A percentile compares a stretch with the other conserved stretches of the same genome.
Evolutionary conservation across 2,797 vertebrate species (phyloP).

Genomic region (Phoebastria nigripes): DNA sequence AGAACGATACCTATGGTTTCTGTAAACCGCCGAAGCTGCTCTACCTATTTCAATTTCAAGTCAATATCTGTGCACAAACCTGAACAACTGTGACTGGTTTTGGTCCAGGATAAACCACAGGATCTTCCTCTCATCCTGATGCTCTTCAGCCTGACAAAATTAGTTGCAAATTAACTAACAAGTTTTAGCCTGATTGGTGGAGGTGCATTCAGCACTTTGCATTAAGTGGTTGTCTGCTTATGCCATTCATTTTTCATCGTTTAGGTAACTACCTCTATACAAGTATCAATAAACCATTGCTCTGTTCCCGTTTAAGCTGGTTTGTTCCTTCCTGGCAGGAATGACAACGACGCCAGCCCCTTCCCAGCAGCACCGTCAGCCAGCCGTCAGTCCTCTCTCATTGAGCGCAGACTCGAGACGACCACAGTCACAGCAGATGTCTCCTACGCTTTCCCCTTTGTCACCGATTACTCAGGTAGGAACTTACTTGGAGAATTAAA

Average conservation of each 20-base stretch:
- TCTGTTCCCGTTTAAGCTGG: accelerated
- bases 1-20: accelerated
- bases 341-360: slow-evolving; percentile 82
- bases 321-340: slow-evolving; percentile 64
- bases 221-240: background rate
- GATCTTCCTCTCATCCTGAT: background rate
- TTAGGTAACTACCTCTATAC: accelerated
- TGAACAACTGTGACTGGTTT: background rate
- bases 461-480: slow-evolving; percentile 89
- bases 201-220: accelerated
- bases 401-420: slow-evolving; percentile 85
- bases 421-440: slow-evolving; percentile 83
- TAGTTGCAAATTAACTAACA: background rate
- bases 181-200: background rate
- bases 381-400: slow-evolving; percentile 82
- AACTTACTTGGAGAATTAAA: accelerated
- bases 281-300: accelerated
- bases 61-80: background rate
- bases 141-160: background rate
- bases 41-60: background rate
- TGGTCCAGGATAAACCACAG: background rate
- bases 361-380: slow-evolving; percentile 81
- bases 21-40: background rate
- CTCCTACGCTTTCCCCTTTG: slow-evolving; percentile 86
- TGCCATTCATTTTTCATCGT: accelerated